Evolutionary conservation across 2,113 vertebrate species (phyloP).

Genomic region (Tor tambroides): DNA sequence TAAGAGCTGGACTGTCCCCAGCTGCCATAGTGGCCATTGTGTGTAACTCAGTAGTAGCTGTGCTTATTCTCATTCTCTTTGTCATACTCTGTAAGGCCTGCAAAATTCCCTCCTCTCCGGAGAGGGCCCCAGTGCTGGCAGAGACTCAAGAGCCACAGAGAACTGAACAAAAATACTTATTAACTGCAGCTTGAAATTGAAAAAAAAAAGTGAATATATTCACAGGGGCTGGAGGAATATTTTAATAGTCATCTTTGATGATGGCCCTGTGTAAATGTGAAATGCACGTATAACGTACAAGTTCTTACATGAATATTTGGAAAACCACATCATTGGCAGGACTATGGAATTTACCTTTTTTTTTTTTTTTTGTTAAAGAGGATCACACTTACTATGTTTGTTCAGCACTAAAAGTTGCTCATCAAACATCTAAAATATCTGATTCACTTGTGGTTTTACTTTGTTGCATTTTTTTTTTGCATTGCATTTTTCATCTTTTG

Average conservation of each 20-base stretch:
- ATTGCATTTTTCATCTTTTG: background rate
- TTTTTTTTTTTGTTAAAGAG: background rate
- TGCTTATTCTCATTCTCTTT: conserved; percentile 77
- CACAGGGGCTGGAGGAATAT: background rate
- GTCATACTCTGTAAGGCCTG: conserved; percentile 80
- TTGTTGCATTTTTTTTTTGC: background rate
- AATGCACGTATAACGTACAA: background rate
- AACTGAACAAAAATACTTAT: conserved; percentile 72
- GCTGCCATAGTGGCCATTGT: conserved; percentile 77
- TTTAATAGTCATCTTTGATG: background rate
- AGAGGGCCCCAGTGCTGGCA: conserved; percentile 62
- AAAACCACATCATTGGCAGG: background rate
- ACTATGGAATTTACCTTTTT: background rate
- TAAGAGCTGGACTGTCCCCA: conserved; percentile 70
- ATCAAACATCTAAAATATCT: background rate
- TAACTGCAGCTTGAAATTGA: conserved; percentile 64
- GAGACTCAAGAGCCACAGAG: conserved; percentile 55
- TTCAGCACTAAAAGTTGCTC: background rate
- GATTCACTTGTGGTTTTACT: background rate
- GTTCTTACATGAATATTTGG: background rate
- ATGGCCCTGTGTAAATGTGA: background rate
- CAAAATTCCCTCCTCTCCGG: conserved; percentile 75
- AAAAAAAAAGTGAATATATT: background rate
- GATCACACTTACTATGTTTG: background rate
- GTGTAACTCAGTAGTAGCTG: conserved; percentile 74